Conservation (phyloP, 2,113 vertebrate species). For the Cynoglossus semilaevis region DNA sequence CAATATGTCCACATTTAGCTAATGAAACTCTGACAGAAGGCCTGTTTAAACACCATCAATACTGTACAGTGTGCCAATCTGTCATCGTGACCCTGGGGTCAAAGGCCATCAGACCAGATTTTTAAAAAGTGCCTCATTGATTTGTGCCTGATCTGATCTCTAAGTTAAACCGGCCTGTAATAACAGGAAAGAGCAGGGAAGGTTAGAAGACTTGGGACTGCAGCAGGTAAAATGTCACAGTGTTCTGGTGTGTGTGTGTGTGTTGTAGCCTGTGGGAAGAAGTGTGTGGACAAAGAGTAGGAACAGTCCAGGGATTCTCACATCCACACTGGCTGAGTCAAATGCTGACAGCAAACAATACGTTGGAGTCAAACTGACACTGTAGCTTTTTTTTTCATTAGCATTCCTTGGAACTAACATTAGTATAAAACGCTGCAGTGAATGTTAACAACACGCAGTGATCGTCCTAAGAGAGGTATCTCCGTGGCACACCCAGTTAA, state of each 20-base stretch:
- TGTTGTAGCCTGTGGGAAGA: constrained; percentile 49
- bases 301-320: constrained; percentile 36
- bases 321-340: background rate
- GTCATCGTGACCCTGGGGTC: constrained; percentile 14
- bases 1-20: constrained; percentile 27
- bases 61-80: background rate
- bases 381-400: too few species aligned
- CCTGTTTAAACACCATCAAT: constrained; percentile 27
- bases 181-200: too few species aligned
- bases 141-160: background rate
- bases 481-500: background rate
- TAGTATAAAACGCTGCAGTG: background rate
- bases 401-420: background rate
- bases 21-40: constrained; percentile 29
- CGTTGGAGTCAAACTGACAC: constrained; percentile 8
- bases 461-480: background rate
- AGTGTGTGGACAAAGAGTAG: constrained; percentile 30
- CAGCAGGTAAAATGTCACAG: constrained; percentile 54
- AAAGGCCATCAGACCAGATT: constrained; percentile 1
- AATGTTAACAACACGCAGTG: background rate
- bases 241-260: constrained; percentile 58
- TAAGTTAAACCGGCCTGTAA: too few species aligned
- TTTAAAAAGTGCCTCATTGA: background rate
- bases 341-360: constrained; percentile 26
- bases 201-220: background rate